Percentiles rank a stretch among this genome's conserved stretches.
These are phyloP conservation scores for Elysia crispata DNA, from an alignment of 2,888 invertebrate genomes.

Conservation along the genomic window DNA sequence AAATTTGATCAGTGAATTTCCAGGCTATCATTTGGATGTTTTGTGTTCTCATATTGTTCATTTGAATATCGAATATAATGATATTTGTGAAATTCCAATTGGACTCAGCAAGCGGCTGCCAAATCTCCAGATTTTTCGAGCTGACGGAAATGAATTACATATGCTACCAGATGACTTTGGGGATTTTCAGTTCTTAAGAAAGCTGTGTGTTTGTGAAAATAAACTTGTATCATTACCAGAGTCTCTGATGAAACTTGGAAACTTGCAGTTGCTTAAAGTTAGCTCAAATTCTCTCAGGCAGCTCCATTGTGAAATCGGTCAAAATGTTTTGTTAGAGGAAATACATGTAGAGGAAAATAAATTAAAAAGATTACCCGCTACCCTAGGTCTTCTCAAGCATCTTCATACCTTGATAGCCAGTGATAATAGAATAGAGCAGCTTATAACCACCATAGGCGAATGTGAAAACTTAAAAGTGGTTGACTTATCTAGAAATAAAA, in stretches of 20 bases:
- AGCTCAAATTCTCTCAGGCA: conserved; percentile 63
- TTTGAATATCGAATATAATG: conserved; percentile 64
- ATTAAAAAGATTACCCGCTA: conserved; percentile 61
- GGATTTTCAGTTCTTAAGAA: conserved; percentile 54
- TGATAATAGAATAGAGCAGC: conserved; percentile 60
- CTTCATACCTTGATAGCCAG: conserved; percentile 58
- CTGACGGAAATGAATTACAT: conserved; percentile 63
- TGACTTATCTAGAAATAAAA: conserved; percentile 60
- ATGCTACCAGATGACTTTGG: conserved; percentile 60
- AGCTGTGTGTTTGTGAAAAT: conserved; percentile 67
- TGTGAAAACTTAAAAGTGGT: conserved; percentile 59
- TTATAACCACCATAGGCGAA: conserved; percentile 62
- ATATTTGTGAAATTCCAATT: conserved; percentile 59
- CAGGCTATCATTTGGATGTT: not conserved
- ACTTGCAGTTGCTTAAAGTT: conserved; percentile 59
- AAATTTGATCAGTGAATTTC: conserved; percentile 7
- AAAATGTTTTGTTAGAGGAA: conserved; percentile 54
- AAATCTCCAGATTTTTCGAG: conserved; percentile 57
- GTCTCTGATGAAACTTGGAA: conserved; percentile 54
- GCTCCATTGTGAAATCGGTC: conserved; percentile 61
- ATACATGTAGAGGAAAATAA: conserved; percentile 63
- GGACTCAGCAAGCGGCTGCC: conserved; percentile 53
- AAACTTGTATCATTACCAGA: conserved; percentile 54
- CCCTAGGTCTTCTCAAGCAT: conserved; percentile 59
- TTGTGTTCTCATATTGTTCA: conserved; percentile 5